phyloP scores from a whole-genome alignment of 1,140 invertebrate genomes.

The Brachionus manjavacas region DNA sequence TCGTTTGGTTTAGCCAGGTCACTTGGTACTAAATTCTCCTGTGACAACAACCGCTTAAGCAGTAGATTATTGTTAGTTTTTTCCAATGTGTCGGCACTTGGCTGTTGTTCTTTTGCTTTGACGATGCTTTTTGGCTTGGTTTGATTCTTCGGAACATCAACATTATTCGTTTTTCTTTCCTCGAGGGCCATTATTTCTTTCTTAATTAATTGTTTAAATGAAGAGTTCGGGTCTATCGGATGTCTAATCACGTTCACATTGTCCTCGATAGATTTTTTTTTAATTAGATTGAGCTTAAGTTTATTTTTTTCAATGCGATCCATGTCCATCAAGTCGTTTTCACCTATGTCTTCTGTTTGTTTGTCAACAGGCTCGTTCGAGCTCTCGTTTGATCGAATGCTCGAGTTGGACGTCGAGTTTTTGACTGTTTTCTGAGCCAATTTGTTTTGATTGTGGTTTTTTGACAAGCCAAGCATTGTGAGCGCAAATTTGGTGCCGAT shows the following conservation, averaged over 20 bases:
- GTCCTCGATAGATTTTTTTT: conserved; percentile 7
- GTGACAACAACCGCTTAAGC: not conserved
- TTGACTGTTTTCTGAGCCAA: not conserved
- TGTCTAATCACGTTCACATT: not conserved
- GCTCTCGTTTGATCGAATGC: not conserved
- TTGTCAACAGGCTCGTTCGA: not conserved
- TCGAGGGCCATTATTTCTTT: not conserved
- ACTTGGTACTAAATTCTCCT: not conserved
- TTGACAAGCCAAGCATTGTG: not conserved
- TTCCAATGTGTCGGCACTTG: not conserved
- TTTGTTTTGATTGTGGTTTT: not conserved
- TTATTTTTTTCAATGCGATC: not conserved
- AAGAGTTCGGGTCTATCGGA: not conserved
- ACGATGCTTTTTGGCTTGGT: not conserved
- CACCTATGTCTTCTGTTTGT: not conserved
- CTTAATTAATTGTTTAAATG: conserved; percentile 9
- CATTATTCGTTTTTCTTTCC: not conserved
- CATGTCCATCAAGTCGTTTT: not conserved
- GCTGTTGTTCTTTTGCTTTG: not conserved
- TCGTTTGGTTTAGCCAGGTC: not conserved
- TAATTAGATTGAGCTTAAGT: not conserved
- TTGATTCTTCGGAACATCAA: not conserved
- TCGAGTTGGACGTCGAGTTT: not conserved
- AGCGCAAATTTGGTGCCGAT: conserved; percentile 23
- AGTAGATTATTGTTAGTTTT: not conserved